Base-by-base conservation (phyloP, 2,888 invertebrate genomes). In the Thera obeliscata region DNA sequence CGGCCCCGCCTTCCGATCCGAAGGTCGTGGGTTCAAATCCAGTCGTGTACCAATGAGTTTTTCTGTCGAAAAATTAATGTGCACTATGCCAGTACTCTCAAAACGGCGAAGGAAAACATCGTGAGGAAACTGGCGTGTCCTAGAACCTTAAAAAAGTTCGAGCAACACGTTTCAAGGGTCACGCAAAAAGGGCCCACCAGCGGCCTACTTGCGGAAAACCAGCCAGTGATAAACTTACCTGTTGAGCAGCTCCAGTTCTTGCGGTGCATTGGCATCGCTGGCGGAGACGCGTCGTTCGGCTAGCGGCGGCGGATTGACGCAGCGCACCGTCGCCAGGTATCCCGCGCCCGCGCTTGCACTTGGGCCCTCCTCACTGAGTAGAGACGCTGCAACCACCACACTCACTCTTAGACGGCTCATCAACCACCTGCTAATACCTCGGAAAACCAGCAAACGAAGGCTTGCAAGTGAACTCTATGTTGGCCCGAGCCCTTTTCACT, bases 311-410 rank as follows among this genome's bases (percentile, higher is more conserved):
- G 94, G 94, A 82, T 94, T 94, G 69, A 93, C 92, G 81, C 93
- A 94, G 70, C 89, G 90, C 80, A 94, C 94, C 61, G 94, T 94
- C 56, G 94, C 94, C 78, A 94, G 85, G 85, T 94, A 94, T 35
- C 90, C 91, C 9, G 85, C 87, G 69, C 87, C 85, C 52, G 49
- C 84, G 81, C 76, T 70, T 84, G 84, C 57, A 86, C 82, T 75
- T 64, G 83, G 83, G 2, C 70, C 69, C 81, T 94, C 93, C 80
- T 93, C 93, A 79, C 91, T 86, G 76, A 92, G 78, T 70, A 88
- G 77, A 73, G 89, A 93, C 74, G 93, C 93, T 91, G 84, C 8
- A 75, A 61, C 59, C 35, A 36, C 50, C 36, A 59, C 57, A 68
- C 48, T 55, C 36, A 33, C 33, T 52, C 43, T 54, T 9, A 46